Conservation (phyloP, 1,140 invertebrate species). For the Bombus picipes region DNA sequence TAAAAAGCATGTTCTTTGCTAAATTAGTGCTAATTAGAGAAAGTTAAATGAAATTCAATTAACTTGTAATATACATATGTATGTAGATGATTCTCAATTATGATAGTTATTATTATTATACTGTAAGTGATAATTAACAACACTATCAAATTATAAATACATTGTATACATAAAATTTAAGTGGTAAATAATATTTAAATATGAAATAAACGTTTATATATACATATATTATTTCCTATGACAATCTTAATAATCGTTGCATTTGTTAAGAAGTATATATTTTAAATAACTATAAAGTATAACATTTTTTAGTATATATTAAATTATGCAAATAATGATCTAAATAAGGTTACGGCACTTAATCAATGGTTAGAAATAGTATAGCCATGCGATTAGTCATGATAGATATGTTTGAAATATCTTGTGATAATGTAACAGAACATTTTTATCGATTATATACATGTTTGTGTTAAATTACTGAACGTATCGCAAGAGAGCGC, state of each 20-base stretch:
- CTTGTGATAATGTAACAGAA: background rate
- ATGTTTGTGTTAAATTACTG: background rate
- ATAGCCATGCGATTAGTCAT: too few species aligned
- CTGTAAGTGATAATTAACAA: background rate
- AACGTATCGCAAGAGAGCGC: background rate
- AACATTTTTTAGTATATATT: background rate
- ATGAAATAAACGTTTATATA: constrained; percentile 5
- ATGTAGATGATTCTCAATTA: background rate
- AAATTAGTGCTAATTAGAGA: background rate
- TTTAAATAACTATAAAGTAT: background rate
- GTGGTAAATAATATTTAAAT: background rate
- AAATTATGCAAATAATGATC: background rate
- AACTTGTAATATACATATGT: background rate
- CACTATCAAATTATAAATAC: background rate
- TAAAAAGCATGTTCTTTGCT: background rate
- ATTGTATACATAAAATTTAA: constrained; percentile 1
- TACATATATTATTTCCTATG: background rate
- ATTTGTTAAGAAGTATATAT: background rate
- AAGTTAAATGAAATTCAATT: background rate
- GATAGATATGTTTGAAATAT: background rate
- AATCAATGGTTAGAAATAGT: too few species aligned
- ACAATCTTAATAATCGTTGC: background rate
- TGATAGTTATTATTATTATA: background rate
- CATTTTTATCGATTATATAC: background rate
- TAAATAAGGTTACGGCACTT: background rate